Base-by-base conservation (phyloP, 2,113 vertebrate genomes). In the Hypomesus transpacificus region DNA sequence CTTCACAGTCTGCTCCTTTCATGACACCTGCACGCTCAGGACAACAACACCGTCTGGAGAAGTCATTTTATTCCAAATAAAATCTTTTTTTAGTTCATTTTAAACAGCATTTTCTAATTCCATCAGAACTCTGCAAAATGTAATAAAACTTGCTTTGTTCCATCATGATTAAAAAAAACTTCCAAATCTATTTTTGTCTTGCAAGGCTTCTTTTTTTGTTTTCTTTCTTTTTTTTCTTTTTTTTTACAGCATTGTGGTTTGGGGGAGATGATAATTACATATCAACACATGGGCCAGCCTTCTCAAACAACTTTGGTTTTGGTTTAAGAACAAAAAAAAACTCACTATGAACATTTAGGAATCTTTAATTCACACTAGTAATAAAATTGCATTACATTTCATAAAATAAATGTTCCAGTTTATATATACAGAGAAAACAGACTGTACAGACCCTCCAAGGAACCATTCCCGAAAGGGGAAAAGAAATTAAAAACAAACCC, bases 321-420 rank as follows among this genome's bases (percentile, higher is more conserved):
- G 67, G 78, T 86, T 78, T 78, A 81, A 82, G 77, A 85, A 86
- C 39, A 60, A 62, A 54, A 67, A 81, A 69, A 86, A 90, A 81
- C 80, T 84, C 87, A 90, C 82, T 81, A 84, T 88, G 84, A 93
- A 93, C 92, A 92, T 93, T 94, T 94, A 92, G 90, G 91, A 92
- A 91, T 96, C 94, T 94, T 98, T 98, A 98, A 98, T 96, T 96
- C 95, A 98, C 96, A 98, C 95, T 95, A 96, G 97, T 99, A 98
- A 98, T 99, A 99, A 99, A 99, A 99, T 96, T 93, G 96, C 96
- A 97, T 97, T 97, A 98, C 97, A 97, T 97, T 93, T 98, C 95
- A 98, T 99, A 99, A 99, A 99, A 99, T 99, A 99, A 99, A 98
- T 98, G 97, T 98, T 98, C 96, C 96, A 94, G 96, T 98, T 98